Conservation (phyloP, 2,888 invertebrate species). For the Plagiodera versicolora region DNA sequence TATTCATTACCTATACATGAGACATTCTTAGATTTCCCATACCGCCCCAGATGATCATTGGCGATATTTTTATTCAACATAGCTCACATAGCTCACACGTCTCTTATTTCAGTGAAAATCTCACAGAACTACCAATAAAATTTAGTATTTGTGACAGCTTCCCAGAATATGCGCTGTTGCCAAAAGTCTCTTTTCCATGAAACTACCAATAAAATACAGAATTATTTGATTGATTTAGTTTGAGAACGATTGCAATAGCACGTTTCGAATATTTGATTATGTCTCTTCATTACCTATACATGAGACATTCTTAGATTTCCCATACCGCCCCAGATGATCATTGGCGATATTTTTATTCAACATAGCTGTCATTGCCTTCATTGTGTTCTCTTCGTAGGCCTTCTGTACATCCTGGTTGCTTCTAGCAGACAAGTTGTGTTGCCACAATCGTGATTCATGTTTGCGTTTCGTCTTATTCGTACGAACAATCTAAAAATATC, state of each 20-base stretch:
- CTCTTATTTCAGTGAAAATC: too few relatives aligned
- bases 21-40: constrained; percentile 33
- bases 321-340: constrained; percentile 27
- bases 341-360: constrained; percentile 57
- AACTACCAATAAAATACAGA: too few relatives aligned
- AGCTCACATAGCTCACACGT: constrained; percentile 67
- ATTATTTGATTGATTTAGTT: too few relatives aligned
- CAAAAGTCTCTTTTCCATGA: too few relatives aligned
- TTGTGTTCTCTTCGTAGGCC: constrained; percentile 77
- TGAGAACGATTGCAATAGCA: too few relatives aligned
- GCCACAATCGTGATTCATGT: constrained; percentile 68
- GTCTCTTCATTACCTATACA: constrained; percentile 49
- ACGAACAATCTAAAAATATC: constrained; percentile 18
- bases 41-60: constrained; percentile 28
- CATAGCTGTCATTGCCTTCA: constrained; percentile 67
- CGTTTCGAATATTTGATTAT: too few relatives aligned
- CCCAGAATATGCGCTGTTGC: too few relatives aligned
- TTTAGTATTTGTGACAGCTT: too few relatives aligned
- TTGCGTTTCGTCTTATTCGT: constrained; percentile 37
- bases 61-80: constrained; percentile 59
- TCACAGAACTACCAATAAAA: too few relatives aligned
- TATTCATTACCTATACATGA: constrained; percentile 50
- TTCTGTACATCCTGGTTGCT: constrained; percentile 88
- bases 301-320: constrained; percentile 37
- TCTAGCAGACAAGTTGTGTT: constrained; percentile 72